Base-by-base conservation (phyloP, 2,888 invertebrate species). In the Habrosyne pyritoides region DNA sequence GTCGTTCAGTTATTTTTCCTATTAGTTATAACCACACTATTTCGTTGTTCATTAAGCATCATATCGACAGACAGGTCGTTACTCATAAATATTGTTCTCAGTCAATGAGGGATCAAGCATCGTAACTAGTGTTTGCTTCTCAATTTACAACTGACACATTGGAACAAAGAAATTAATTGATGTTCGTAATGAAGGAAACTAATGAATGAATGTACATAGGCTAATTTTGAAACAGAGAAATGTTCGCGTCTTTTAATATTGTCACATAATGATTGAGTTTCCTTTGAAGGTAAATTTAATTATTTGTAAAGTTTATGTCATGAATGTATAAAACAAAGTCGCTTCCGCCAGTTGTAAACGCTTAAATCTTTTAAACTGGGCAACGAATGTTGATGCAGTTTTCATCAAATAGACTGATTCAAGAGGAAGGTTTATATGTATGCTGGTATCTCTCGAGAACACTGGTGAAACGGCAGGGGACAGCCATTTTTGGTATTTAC, bases 131-230 rank as follows among this genome's bases (percentile, higher is more conserved):
- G 89, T 91, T 91, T 91, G 90, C 87, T 91, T 88, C 91, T 91
- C 89, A 91, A 91, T 91, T 90, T 87, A 79, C 74, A 70, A 79
- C 87, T 89, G 91, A 91, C 91, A 86, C 83, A 79, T 84, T 81
- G 85, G 84, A 88, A 91, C 91, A 91, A 90, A 91, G 89, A 89
- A 84, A 91, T 89, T 91, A 91, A 91, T 90, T 87, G 91, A 91
- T 86, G 87, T 88, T 80, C 80, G 82, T 85, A 90, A 89, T 89
- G 89, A 86, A 81, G 80, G 78, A 77, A 79, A 83, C 79, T 87
- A 86, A 90, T 88, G 87, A 89, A 87, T 86, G 81, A 73, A 71
- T 66, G 52, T 51, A 54, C 53, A 60, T 59, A 86, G 87, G 69
- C 74, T 74, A 78, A 69, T 53, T 50, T 2, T 0, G 26, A 21